Conservation (phyloP, 2,797 vertebrate species). For the Sebastes umbrosus region DNA sequence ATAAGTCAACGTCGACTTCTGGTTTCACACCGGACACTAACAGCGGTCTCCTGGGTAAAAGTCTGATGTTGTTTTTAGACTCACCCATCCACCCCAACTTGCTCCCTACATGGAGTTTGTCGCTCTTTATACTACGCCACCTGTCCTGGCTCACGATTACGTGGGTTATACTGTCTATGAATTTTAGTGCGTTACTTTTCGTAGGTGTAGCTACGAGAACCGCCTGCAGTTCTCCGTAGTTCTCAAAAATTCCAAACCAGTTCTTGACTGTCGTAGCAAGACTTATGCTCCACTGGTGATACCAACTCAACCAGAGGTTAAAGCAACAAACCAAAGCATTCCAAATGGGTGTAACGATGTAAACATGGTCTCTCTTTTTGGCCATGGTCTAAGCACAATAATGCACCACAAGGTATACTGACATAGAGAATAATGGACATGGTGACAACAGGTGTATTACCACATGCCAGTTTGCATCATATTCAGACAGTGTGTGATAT, state of each 20-base stretch:
- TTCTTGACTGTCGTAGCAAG: neutral
- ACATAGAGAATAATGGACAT: neutral
- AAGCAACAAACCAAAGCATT: neutral
- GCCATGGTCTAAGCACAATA: neutral
- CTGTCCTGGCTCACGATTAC: too few relatives aligned
- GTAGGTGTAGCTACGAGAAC: too few relatives aligned
- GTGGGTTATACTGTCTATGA: too few relatives aligned
- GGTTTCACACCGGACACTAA: too few relatives aligned
- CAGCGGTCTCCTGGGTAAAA: fast-evolving
- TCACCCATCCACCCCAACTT: too few relatives aligned
- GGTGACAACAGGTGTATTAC: neutral
- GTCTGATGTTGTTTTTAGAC: too few relatives aligned
- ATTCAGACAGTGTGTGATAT: neutral
- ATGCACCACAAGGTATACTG: neutral
- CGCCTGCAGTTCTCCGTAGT: neutral
- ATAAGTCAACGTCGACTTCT: too few relatives aligned
- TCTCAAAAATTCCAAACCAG: neutral
- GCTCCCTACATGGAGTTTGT: too few relatives aligned
- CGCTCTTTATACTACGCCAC: too few relatives aligned
- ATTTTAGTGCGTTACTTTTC: too few relatives aligned
- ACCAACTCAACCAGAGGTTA: neutral
- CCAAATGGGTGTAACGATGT: neutral
- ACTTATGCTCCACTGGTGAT: neutral
- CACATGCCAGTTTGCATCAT: neutral
- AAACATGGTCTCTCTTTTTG: neutral